phyloP scores from a whole-genome alignment of 1,140 invertebrate genomes.

The Drosophila yakuba region DNA sequence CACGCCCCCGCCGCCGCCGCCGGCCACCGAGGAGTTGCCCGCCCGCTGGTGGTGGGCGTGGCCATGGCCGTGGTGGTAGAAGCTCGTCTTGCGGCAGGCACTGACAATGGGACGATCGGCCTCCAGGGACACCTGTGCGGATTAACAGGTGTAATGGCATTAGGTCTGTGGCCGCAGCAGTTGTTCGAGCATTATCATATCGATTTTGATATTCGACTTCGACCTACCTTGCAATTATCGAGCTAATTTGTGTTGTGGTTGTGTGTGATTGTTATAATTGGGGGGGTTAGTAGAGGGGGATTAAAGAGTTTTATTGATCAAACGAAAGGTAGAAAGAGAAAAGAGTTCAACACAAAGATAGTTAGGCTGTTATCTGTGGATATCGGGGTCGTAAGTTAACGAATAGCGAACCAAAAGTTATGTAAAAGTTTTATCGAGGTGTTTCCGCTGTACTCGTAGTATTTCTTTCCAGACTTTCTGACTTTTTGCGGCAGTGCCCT shows the following conservation, averaged over 20 bases:
- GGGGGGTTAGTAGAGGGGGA: constrained; percentile 28
- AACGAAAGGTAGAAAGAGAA: constrained; percentile 54
- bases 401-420: constrained; percentile 1
- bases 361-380: constrained; percentile 42
- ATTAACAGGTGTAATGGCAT: constrained; percentile 31
- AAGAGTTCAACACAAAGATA: constrained; percentile 57
- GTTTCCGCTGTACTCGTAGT: background rate
- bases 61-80: constrained; percentile 70
- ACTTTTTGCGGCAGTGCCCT: no score
- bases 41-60: constrained; percentile 58
- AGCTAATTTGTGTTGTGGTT: constrained; percentile 62
- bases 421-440: background rate
- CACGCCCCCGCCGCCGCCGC: constrained; percentile 36
- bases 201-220: constrained; percentile 1
- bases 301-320: constrained; percentile 38
- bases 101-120: constrained; percentile 83
- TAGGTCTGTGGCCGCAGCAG: constrained; percentile 5
- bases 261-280: constrained; percentile 41
- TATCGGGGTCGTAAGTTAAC: constrained; percentile 7
- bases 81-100: constrained; percentile 80
- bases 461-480: background rate
- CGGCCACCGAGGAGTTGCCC: constrained; percentile 39
- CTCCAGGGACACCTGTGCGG: constrained; percentile 84
- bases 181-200: constrained; percentile 1
- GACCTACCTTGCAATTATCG: constrained; percentile 75